Conservation (phyloP, 2,113 vertebrate genomes). For the Aramus guarauna region DNA sequence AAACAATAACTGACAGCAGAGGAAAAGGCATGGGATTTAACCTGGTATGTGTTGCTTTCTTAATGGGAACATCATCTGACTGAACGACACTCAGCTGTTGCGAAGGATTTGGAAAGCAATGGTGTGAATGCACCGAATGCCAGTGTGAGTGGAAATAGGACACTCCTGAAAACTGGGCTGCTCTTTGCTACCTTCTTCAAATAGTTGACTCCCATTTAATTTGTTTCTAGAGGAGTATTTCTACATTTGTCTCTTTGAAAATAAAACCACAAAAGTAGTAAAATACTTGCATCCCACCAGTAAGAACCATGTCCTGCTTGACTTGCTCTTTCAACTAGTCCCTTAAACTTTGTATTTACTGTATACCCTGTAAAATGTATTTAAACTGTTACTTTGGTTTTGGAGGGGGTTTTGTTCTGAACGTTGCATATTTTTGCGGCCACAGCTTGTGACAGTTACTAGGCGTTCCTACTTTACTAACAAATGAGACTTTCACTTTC, state of each 20-base stretch:
- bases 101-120: not conserved
- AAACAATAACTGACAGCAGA: not conserved
- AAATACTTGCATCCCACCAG: not conserved
- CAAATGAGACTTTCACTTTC: conserved; percentile 53
- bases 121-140: not conserved
- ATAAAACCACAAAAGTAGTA: not conserved
- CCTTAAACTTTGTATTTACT: not conserved
- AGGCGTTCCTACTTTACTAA: not conserved
- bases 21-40: not conserved
- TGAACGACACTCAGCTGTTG: not conserved
- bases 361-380: not conserved
- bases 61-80: not conserved
- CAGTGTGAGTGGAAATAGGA: not conserved
- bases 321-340: not conserved
- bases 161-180: not conserved
- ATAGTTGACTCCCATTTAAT: not conserved
- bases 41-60: not conserved
- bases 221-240: not conserved
- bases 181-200: not conserved
- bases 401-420: not conserved
- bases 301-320: not conserved
- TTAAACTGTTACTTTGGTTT: not conserved
- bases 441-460: conserved; percentile 23
- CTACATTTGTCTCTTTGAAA: not conserved
- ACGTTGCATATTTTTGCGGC: not conserved